Percentiles rank a stretch among this genome's conserved stretches.
These are phyloP conservation scores for Garrulus glandarius DNA, from an alignment of 2,797 vertebrate genomes.

Conservation along the genomic window DNA sequence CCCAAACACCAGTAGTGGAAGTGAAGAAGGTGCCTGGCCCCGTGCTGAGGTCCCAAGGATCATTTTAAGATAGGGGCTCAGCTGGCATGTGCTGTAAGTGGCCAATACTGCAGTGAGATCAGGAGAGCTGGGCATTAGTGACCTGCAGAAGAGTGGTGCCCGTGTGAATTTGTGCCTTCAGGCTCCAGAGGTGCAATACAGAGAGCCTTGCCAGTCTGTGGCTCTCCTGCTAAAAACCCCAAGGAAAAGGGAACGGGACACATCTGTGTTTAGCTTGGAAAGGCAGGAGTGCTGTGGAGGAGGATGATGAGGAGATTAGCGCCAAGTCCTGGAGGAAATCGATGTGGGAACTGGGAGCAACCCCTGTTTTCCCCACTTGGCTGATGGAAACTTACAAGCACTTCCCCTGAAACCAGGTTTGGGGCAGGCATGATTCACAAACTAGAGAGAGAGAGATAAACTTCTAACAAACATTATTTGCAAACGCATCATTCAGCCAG, in stretches of 20 bases:
- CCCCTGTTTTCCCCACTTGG: not conserved
- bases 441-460: not conserved
- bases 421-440: not conserved
- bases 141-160: not conserved
- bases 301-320: accelerated
- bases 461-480: slow-evolving; percentile 60
- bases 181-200: no score
- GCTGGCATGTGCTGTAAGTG: not conserved
- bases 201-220: not conserved
- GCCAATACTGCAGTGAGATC: not conserved
- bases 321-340: not conserved
- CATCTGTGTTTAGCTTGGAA: not conserved
- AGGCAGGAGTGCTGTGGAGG: not conserved
- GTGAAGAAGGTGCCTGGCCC: not conserved
- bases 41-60: not conserved
- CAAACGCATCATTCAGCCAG: slow-evolving; percentile 53
- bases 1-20: accelerated
- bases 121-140: not conserved
- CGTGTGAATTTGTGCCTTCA: not conserved
- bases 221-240: not conserved
- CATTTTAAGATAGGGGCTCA: not conserved
- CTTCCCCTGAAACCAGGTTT: not conserved
- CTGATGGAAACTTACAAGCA: not conserved
- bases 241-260: not conserved
- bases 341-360: accelerated